Conservation (phyloP, 2,797 vertebrate genomes). For the Sebastes minor region DNA sequence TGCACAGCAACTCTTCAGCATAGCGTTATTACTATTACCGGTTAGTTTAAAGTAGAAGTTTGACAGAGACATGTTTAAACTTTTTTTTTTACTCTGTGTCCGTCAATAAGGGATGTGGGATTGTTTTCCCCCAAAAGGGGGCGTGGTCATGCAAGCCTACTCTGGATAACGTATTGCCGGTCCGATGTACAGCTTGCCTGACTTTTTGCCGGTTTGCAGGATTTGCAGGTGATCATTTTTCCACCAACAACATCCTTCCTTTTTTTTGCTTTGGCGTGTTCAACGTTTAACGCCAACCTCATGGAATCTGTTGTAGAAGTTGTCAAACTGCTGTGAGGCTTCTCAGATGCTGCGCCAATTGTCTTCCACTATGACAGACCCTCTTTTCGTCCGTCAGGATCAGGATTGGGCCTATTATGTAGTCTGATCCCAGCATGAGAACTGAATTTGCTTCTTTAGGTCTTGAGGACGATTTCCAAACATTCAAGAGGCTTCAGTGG, state of each 20-base stretch:
- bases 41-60: too few relatives aligned
- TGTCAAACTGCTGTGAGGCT: neutral
- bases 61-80: too few relatives aligned
- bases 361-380: neutral
- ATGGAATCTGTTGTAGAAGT: neutral
- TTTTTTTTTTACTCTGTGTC: too few relatives aligned
- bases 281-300: neutral
- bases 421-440: conserved; percentile 6
- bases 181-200: neutral
- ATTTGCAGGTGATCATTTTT: neutral
- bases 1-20: too few relatives aligned
- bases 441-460: neutral
- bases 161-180: too few relatives aligned
- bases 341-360: neutral
- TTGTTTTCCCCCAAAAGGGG: too few relatives aligned
- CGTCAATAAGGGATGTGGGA: accelerated
- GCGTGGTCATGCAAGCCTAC: too few relatives aligned
- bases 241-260: neutral
- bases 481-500: neutral
- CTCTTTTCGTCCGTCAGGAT: neutral
- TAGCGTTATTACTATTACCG: too few relatives aligned
- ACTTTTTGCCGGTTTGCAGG: neutral
- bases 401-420: neutral
- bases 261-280: neutral
- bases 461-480: neutral